Evolutionary conservation across 2,797 vertebrate species (phyloP), one percentile per base, ranked within the genome.

Genomic region (Nannoperca obscura): DNA sequence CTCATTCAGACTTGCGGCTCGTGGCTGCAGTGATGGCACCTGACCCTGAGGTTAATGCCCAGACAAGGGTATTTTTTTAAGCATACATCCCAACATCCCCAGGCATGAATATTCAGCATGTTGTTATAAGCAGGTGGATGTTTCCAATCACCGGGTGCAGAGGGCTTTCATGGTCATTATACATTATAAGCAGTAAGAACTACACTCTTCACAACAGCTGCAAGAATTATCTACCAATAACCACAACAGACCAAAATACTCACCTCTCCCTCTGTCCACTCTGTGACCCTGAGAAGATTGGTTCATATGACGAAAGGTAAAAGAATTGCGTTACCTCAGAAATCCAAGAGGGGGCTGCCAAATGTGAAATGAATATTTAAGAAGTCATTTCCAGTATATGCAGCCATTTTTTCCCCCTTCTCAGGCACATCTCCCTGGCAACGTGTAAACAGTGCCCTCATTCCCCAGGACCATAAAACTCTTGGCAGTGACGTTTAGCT

Each of bases 341-440:
- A 87, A 87, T 88, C 44, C 22, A 32, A 66, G 54, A 59, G 60
- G 64, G 63, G 81, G 10, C 78, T 90, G 92, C 91, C 91, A 94
- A 87, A 88, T 85, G 76, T 81, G 88, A 94, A 91, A 84, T 91
- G 85, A 92, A 88, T 86, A 89, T 91, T 73, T 83, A 78, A 86
- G 81, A 91, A 93, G 93, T 94, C 63, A 93, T 94, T 94, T 96
- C 93, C 93, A 95, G 86, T 91, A 90, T 71, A 86, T 87, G 68
- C 75, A 63, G 87, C 80, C 77, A 80, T 89, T 90, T 90, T 89
- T 90, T 85, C 81, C 78, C 81, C 78, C 63, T 80, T 88, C 81
- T 86, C 84, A 81, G 75, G 74, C 74, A 85, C 78, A 79, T 95
- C 85, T 86, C 94, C 88, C 52, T 91, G 93, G 90, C 75, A 93